Percentiles rank a stretch among this genome's conserved stretches.
phyloP scores from a whole-genome alignment of 2,888 invertebrate species.

The Cosmia trapezina region DNA sequence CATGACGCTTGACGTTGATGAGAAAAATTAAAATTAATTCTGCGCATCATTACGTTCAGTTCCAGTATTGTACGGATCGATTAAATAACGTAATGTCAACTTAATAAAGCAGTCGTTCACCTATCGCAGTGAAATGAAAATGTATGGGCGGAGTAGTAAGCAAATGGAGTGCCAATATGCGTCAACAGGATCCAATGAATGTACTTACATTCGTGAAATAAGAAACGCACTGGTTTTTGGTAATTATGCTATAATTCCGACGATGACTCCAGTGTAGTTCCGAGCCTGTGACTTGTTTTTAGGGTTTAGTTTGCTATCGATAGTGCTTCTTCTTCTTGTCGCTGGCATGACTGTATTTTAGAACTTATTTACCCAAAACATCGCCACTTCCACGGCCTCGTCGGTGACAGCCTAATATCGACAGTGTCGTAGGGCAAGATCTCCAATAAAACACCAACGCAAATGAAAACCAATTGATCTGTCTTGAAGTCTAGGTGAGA shows the following conservation, averaged over 20 bases:
- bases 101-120: conserved; percentile 87
- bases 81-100: conserved; percentile 81
- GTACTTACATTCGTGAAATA: neutral
- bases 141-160: conserved; percentile 37
- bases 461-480: neutral
- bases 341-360: no score
- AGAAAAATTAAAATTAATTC: conserved; percentile 61
- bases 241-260: neutral
- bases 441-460: neutral
- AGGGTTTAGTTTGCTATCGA: neutral
- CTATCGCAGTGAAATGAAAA: conserved; percentile 74
- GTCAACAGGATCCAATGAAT: neutral
- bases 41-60: conserved; percentile 48
- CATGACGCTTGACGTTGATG: conserved; percentile 50
- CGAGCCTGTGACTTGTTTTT: neutral
- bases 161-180: conserved; percentile 25
- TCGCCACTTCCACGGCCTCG: no score
- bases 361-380: no score
- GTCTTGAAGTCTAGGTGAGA: neutral
- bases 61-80: conserved; percentile 68
- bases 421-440: neutral
- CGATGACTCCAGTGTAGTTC: neutral
- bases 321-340: no score
- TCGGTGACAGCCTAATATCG: no score
- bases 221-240: neutral